Percentiles rank a stretch among this genome's conserved stretches.
Conservation (phyloP, 37 sponge, comb jelly and placozoan species). For the Dysidea cf. avara region DNA sequence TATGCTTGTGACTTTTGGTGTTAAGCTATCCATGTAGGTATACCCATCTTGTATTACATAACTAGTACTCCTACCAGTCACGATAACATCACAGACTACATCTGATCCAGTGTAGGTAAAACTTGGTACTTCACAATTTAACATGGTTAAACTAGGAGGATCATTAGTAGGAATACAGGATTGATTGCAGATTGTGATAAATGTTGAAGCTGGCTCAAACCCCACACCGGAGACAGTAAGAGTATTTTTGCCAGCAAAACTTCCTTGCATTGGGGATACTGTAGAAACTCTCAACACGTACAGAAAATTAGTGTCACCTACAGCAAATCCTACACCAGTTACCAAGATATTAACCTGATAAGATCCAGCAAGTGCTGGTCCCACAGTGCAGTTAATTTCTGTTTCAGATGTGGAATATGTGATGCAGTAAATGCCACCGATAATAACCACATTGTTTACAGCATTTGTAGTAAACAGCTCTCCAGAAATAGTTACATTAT, state of each 20-base stretch:
- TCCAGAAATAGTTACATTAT: conserved; percentile 31
- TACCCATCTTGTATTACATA: too few relatives aligned
- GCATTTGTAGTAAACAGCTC: conserved; percentile 9
- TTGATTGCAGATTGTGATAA: conserved; percentile 54
- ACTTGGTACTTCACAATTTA: too few relatives aligned
- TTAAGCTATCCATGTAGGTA: too few relatives aligned
- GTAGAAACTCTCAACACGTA: conserved; percentile 50
- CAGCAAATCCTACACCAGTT: conserved; percentile 30
- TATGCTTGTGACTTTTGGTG: too few relatives aligned
- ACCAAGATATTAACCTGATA: conserved; percentile 23
- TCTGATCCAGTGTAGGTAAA: too few relatives aligned
- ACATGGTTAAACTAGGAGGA: too few relatives aligned
- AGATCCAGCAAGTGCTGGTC: conserved; percentile 45
- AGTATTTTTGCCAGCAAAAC: too few relatives aligned
- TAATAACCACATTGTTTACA: not conserved
- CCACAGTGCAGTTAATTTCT: conserved; percentile 43
- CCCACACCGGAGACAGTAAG: too few relatives aligned
- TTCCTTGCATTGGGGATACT: too few relatives aligned
- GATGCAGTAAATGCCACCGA: conserved; percentile 44
- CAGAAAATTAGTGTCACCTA: conserved; percentile 1
- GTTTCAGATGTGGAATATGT: conserved; percentile 2
- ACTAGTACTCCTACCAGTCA: too few relatives aligned
- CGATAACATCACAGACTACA: too few relatives aligned
- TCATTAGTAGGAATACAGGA: too few relatives aligned
- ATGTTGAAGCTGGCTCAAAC: conserved; percentile 46